Percentiles rank a stretch among this genome's conserved stretches.
Conservation (phyloP, 30 jellyfish, hydroid and myxozoan genomes). For the Pseudorhiza aurosa region DNA sequence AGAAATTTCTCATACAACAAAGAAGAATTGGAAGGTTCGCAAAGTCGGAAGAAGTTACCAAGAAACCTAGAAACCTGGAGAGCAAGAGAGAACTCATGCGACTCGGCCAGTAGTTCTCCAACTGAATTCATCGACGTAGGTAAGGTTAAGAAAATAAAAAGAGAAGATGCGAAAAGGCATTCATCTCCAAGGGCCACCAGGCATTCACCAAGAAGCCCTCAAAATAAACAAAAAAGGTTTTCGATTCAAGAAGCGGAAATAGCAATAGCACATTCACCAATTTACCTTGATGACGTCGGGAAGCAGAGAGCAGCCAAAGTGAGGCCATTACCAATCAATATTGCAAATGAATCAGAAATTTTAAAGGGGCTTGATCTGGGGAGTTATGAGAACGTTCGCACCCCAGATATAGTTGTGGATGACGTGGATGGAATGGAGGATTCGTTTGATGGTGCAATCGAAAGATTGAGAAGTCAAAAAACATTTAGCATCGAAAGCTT, state of each 20-base stretch:
- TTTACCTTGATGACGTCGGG: constrained; percentile 10
- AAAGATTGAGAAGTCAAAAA: background rate
- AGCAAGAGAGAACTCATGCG: constrained; percentile 52
- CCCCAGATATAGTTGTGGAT: background rate
- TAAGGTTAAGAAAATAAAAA: background rate
- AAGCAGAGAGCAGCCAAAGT: constrained; percentile 4
- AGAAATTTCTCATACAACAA: background rate
- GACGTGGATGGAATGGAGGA: constrained; percentile 20
- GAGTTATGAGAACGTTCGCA: constrained; percentile 2
- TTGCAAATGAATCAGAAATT: constrained; percentile 63
- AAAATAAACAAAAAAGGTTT: constrained; percentile 33
- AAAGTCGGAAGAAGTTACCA: constrained; percentile 19
- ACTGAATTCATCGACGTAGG: constrained; percentile 14
- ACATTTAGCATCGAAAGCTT: background rate
- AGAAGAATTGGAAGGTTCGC: background rate
- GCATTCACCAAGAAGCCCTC: constrained; percentile 30
- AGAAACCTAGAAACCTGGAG: constrained; percentile 40
- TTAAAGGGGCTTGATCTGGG: constrained; percentile 71
- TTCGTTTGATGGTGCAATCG: constrained; percentile 38
- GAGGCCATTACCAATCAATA: constrained; percentile 69
- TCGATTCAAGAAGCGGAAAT: constrained; percentile 29
- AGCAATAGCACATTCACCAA: constrained; percentile 42
- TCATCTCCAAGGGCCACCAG: constrained; percentile 18
- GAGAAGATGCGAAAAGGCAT: constrained; percentile 41
- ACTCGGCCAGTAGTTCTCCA: constrained; percentile 50